Percentiles rank a stretch among this genome's conserved stretches.
Conservation (phyloP, 2,113 vertebrate genomes). For the Syngnathus typhle region DNA sequence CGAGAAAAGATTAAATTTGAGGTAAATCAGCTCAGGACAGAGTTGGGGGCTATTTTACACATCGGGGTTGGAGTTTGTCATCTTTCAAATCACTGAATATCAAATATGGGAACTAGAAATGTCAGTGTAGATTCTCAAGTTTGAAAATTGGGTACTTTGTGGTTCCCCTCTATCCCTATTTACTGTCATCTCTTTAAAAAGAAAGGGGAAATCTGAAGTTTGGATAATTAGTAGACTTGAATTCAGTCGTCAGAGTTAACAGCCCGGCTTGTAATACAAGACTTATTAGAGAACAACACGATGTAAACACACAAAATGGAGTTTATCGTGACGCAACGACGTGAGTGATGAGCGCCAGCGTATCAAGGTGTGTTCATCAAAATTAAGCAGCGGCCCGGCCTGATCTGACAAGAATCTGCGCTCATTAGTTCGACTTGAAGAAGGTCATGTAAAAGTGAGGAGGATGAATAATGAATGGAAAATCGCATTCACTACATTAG, state of each 20-base stretch:
- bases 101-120: too few relatives aligned
- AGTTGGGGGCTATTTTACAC: too few relatives aligned
- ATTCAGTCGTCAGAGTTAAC: neutral
- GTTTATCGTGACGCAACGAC: neutral
- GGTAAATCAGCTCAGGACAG: too few relatives aligned
- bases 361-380: neutral
- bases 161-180: too few relatives aligned
- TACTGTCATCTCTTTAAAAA: too few relatives aligned
- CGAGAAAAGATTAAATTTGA: too few relatives aligned
- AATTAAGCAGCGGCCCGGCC: neutral
- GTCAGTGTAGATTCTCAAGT: too few relatives aligned
- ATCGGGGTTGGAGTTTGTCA: too few relatives aligned
- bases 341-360: neutral
- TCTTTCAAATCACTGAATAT: too few relatives aligned
- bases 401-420: neutral
- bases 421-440: conserved; percentile 13
- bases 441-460: conserved; percentile 21
- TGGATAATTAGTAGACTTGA: neutral
- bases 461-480: conserved; percentile 37
- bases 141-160: too few relatives aligned
- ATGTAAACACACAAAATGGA: neutral
- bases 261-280: neutral
- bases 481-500: conserved; percentile 23
- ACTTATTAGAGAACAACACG: neutral
- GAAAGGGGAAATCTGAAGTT: neutral